Conservation (phyloP, 2,888 invertebrate species). For the Melanophora roralis region DNA sequence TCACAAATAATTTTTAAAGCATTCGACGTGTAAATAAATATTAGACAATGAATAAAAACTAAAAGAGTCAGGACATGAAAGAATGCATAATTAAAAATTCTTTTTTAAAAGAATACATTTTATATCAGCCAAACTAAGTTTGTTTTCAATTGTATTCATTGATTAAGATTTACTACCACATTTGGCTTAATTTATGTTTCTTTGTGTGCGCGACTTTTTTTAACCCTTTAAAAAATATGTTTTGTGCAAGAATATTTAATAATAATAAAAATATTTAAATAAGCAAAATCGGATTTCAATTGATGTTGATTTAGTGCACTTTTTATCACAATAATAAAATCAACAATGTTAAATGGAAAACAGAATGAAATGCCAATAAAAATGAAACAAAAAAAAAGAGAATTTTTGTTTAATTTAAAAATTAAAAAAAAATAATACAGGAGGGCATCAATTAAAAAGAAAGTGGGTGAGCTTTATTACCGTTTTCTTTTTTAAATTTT, state of each 20-base stretch:
- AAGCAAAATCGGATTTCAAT: slow-evolving; percentile 59
- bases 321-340: slow-evolving; percentile 59
- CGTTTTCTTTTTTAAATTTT: too few species aligned
- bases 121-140: too few species aligned
- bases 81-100: too few species aligned
- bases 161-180: slow-evolving; percentile 1
- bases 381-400: background rate
- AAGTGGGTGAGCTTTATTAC: too few species aligned
- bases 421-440: background rate
- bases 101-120: too few species aligned
- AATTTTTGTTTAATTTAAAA: background rate
- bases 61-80: too few species aligned
- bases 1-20: too few species aligned
- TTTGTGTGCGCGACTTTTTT: slow-evolving; percentile 40
- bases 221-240: too few species aligned
- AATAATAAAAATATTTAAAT: slow-evolving; percentile 45
- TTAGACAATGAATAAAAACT: too few species aligned
- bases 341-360: slow-evolving; percentile 51
- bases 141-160: slow-evolving; percentile 7
- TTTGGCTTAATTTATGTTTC: slow-evolving; percentile 17
- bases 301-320: slow-evolving; percentile 57
- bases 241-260: slow-evolving; percentile 6
- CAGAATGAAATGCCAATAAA: slow-evolving; percentile 20
- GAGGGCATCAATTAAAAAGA: too few species aligned
- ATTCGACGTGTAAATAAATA: too few species aligned